Evolutionary conservation across 2,113 vertebrate species (phyloP).

Genomic region (Ptilorrhoa leucosticta): DNA sequence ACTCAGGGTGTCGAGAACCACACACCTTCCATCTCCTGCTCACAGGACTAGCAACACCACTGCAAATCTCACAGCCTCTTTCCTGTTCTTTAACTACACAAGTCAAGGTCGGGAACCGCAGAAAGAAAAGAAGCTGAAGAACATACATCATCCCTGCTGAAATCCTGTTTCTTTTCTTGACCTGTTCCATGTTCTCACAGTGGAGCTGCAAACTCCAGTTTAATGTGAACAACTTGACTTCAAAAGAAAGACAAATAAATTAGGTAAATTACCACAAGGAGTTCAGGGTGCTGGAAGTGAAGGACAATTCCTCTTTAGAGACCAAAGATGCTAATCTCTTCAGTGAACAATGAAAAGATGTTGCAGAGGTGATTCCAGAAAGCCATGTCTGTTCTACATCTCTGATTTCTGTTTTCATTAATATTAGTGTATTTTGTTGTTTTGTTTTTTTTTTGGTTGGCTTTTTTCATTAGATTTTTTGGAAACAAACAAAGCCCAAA

Average conservation of each 20-base stretch:
- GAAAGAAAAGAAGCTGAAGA: not conserved
- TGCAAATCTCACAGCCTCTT: not conserved
- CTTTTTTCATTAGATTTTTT: not conserved
- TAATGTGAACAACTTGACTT: not conserved
- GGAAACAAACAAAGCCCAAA: not conserved
- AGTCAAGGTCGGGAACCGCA: not conserved
- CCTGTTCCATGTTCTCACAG: not conserved
- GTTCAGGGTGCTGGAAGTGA: not conserved
- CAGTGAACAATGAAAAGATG: not conserved
- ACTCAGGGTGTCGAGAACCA: not conserved
- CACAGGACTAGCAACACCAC: not conserved
- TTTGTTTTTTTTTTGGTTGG: accelerated
- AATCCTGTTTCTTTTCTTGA: not conserved
- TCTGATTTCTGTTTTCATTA: not conserved
- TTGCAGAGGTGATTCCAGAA: not conserved
- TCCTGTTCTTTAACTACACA: not conserved
- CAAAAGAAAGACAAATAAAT: not conserved
- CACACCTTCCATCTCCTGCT: not conserved
- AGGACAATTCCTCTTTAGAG: not conserved
- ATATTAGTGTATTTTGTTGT: not conserved
- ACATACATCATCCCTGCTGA: not conserved
- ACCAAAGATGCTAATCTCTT: not conserved
- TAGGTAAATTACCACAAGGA: not conserved
- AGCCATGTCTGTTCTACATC: not conserved
- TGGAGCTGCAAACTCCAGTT: not conserved